Percentiles rank a stretch among this genome's conserved stretches.
Evolutionary conservation across 2,113 vertebrate species (phyloP).

Genomic region (Pseudorectes ferrugineus): DNA sequence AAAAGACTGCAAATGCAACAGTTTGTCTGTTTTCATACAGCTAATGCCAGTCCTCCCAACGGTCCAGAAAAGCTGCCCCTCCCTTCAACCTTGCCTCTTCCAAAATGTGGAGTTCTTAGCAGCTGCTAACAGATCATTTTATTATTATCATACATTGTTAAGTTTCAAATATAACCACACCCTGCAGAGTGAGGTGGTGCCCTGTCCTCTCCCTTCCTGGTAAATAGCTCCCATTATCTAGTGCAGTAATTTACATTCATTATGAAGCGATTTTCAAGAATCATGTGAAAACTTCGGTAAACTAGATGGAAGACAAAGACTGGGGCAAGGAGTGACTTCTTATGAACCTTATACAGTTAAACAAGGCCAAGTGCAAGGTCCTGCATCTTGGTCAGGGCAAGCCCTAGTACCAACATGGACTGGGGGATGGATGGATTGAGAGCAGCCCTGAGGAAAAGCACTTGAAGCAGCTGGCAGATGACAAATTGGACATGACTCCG

Average conservation of each 20-base stretch:
- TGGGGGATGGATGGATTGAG: background rate
- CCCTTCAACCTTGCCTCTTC: background rate
- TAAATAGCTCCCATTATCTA: background rate
- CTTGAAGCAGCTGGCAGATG: background rate
- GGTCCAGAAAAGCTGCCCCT: background rate
- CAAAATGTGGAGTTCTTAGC: background rate
- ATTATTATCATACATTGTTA: background rate
- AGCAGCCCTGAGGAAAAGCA: background rate
- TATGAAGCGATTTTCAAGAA: background rate
- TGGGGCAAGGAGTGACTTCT: background rate
- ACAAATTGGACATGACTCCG: rapidly evolving
- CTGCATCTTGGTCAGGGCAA: background rate
- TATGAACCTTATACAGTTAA: background rate
- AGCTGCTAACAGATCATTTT: background rate
- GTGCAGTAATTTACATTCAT: background rate
- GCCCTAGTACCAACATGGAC: background rate
- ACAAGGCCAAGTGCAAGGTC: background rate
- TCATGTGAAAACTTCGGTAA: background rate
- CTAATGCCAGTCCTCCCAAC: background rate
- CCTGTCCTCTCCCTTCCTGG: background rate
- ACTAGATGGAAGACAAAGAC: background rate
- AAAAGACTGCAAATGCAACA: background rate
- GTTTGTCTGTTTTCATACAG: background rate
- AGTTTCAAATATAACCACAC: background rate
- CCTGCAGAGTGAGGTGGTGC: background rate